Evolutionary conservation across 2,113 vertebrate genomes (phyloP), one percentile per base, ranked within the genome.

Genomic region (Zingel zingel): DNA sequence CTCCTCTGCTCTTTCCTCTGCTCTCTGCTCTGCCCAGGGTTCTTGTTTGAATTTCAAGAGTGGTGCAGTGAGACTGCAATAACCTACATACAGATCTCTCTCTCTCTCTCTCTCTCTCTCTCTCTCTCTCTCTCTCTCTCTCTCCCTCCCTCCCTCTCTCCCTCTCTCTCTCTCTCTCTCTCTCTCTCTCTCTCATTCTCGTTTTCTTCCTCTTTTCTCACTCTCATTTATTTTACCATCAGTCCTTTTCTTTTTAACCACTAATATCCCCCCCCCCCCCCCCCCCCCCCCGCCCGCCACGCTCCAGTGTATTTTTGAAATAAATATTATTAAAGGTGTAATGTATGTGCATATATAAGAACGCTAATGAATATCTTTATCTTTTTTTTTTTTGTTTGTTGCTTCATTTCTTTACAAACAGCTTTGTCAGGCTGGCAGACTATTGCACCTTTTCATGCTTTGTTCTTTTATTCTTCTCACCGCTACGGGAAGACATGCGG

Each of bases 41-140:
- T 93, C 91, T 90, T 81, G 84, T 93, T 93, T 93, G 89, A 93
- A 91, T 93, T 93, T 91, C 90, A 90, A 85, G 89, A 90, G 87
- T 92, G 92, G 86, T 93, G 89, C 91, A 90, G 87, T 91, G 87
- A 91, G 82, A 90, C 92, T 90, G 90, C 91, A 91, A 86, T 91
- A 91, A 92, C 88, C 89, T 88, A 93, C 91, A 92, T 93, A 90
- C 87, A 80, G 74, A 89, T 77, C 74, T 73, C 43, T 67, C 80
- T 85, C 56, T 81, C 81, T 91, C 62, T 83, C 78, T 87, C 77
- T 82, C 67, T 36, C 58, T 86, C 39, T 82, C 25, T 65, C 58
- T 81, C 18, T 53, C n/a, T 66, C 14, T 56, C 14, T 75, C n/a
- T 72, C 45, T 47, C 21, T 23, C 39, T 76, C 6, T 59, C 50